These are phyloP conservation scores for Acronicta psi DNA, from an alignment of 2,888 invertebrate genomes.

Conservation along the genomic window DNA sequence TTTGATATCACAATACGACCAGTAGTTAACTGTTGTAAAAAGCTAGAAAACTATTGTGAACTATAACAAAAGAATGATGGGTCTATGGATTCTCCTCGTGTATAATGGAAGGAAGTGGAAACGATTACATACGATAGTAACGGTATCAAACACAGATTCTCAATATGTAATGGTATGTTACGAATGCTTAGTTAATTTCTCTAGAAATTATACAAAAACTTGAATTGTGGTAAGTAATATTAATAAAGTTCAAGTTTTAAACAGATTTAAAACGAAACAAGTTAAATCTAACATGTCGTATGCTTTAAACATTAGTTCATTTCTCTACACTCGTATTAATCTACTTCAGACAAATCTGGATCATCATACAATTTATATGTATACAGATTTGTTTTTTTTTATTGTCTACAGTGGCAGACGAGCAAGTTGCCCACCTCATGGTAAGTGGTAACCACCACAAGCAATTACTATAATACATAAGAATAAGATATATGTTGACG, in stretches of 20 bases:
- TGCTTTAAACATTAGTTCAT: slow-evolving; percentile 9
- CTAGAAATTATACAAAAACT: background rate
- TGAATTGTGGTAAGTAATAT: background rate
- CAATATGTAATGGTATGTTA: slow-evolving; percentile 38
- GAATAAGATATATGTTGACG: slow-evolving; percentile 12
- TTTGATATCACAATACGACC: slow-evolving; percentile 54
- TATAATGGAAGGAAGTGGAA: slow-evolving; percentile 69
- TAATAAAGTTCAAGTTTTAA: slow-evolving; percentile 1
- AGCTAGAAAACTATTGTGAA: slow-evolving; percentile 75
- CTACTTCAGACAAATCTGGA: slow-evolving; percentile 44
- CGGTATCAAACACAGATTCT: slow-evolving; percentile 58
- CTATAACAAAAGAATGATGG: slow-evolving; percentile 80
- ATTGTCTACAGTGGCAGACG: too few species aligned
- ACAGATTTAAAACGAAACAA: slow-evolving; percentile 4
- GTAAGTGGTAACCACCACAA: too few species aligned
- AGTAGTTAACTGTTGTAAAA: slow-evolving; percentile 66
- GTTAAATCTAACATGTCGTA: background rate
- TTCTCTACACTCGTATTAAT: slow-evolving; percentile 46
- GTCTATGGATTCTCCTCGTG: slow-evolving; percentile 64
- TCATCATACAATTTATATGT: slow-evolving; percentile 45
- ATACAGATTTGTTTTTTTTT: slow-evolving; percentile 34
- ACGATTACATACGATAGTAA: slow-evolving; percentile 63
- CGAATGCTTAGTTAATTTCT: slow-evolving; percentile 27
- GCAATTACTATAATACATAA: background rate
- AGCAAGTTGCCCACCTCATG: too few species aligned